These are phyloP conservation scores for Chelonoidis abingdonii DNA, from an alignment of 2,113 vertebrate species.

Conservation along the genomic window DNA sequence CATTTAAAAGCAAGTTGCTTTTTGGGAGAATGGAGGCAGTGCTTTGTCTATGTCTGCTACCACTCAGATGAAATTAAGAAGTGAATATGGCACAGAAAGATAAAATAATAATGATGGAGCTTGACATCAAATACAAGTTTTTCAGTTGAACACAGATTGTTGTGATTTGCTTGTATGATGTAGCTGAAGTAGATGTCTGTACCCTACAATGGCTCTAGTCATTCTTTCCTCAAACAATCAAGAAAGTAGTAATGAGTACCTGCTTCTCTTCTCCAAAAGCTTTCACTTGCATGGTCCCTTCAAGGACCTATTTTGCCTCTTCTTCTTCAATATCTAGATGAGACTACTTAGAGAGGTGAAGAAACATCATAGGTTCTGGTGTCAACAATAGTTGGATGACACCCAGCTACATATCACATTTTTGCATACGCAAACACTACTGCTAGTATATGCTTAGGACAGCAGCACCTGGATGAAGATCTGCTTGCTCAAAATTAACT, in stretches of 20 bases:
- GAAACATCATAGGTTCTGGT: fast-evolving
- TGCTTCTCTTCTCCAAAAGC: neutral
- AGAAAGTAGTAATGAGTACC: neutral
- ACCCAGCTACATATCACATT: neutral
- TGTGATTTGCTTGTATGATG: neutral
- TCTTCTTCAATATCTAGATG: neutral
- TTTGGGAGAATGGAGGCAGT: neutral
- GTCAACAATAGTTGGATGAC: neutral
- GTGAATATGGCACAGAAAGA: neutral
- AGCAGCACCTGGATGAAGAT: neutral
- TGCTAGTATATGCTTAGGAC: neutral
- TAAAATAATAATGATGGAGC: neutral
- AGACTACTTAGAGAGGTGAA: neutral
- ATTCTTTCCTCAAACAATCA: neutral
- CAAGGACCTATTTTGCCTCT: neutral
- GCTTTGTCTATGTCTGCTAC: neutral
- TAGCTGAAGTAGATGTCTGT: neutral
- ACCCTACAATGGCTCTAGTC: neutral
- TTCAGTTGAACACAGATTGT: neutral
- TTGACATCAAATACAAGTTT: neutral
- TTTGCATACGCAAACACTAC: neutral
- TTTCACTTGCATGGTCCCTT: neutral
- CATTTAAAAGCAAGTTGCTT: neutral
- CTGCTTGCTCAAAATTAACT: neutral
- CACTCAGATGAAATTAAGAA: neutral